Conservation (phyloP, 37 sponge, comb jelly and placozoan genomes). For the Spongia lamella region DNA sequence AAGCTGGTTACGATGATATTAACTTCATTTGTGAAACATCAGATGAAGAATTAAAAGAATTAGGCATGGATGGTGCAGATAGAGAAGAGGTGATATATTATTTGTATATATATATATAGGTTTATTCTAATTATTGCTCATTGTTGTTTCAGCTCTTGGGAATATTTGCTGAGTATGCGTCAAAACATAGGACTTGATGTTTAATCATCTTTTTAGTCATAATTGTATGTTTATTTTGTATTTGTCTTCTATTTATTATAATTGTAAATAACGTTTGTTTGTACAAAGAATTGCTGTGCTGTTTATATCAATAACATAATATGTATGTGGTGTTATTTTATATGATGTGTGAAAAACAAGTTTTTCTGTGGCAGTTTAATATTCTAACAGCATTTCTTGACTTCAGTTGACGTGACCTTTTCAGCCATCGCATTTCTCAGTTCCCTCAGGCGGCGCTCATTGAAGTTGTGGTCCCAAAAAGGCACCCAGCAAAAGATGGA, state of each 20-base stretch:
- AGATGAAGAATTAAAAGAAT: constrained; percentile 46
- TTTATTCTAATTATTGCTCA: background rate
- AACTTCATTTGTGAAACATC: constrained; percentile 53
- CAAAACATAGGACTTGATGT: background rate
- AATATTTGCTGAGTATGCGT: constrained; percentile 3
- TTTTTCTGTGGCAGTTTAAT: no score
- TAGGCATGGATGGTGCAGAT: constrained; percentile 38
- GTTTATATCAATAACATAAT: no score
- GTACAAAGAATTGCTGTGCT: no score
- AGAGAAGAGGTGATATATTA: constrained; percentile 44
- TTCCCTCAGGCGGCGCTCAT: constrained; percentile 38
- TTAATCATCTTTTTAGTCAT: no score
- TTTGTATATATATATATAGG: background rate
- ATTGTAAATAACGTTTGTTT: no score
- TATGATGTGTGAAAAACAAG: no score
- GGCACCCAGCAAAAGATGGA: constrained; percentile 60
- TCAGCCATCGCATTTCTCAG: constrained; percentile 36
- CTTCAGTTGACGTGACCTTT: no score
- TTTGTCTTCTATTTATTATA: no score
- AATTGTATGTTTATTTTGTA: no score
- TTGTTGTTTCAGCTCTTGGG: background rate
- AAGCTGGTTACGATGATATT: constrained; percentile 69
- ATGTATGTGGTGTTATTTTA: no score
- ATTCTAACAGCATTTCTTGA: no score
- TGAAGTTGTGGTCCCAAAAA: constrained; percentile 66